A percentile compares a stretch with the other conserved stretches of the same genome.
Evolutionary conservation across 2,888 invertebrate species (phyloP).

Genomic region (Hirtodrosophila duncani): DNA sequence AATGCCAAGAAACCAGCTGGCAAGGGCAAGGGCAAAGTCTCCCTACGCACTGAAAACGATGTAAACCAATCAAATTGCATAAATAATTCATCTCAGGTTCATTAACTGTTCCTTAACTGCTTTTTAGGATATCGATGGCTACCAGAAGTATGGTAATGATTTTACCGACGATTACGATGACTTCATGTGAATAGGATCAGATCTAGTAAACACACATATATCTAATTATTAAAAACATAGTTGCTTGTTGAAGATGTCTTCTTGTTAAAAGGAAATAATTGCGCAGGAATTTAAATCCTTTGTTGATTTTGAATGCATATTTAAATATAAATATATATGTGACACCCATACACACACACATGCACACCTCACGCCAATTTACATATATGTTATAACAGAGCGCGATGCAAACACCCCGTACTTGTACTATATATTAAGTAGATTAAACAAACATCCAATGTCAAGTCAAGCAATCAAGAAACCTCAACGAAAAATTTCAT

Average conservation of each 20-base stretch:
- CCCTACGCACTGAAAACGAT: constrained; percentile 85
- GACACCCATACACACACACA: constrained; percentile 39
- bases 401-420: too few species aligned
- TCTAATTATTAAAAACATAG: constrained; percentile 61
- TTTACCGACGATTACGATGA: constrained; percentile 86
- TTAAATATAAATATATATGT: constrained; percentile 41
- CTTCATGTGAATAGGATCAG: constrained; percentile 83
- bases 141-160: constrained; percentile 81
- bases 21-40: constrained; percentile 89
- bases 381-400: constrained; percentile 35
- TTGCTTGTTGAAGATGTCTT: constrained; percentile 63
- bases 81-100: neutral
- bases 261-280: constrained; percentile 57
- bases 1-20: constrained; percentile 86
- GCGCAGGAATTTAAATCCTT: constrained; percentile 62
- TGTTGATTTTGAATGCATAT: constrained; percentile 58
- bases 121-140: constrained; percentile 70
- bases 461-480: constrained; percentile 64
- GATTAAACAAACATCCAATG: constrained; percentile 38
- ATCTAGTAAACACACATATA: constrained; percentile 42
- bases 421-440: too few species aligned
- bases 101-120: neutral
- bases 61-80: too few species aligned
- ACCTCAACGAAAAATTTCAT: constrained; percentile 55
- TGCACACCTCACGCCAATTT: constrained; percentile 32